Percentiles rank a stretch among this genome's conserved stretches.
Evolutionary conservation across 1,140 invertebrate species (phyloP).

Genomic region (Drosophila littoralis): DNA sequence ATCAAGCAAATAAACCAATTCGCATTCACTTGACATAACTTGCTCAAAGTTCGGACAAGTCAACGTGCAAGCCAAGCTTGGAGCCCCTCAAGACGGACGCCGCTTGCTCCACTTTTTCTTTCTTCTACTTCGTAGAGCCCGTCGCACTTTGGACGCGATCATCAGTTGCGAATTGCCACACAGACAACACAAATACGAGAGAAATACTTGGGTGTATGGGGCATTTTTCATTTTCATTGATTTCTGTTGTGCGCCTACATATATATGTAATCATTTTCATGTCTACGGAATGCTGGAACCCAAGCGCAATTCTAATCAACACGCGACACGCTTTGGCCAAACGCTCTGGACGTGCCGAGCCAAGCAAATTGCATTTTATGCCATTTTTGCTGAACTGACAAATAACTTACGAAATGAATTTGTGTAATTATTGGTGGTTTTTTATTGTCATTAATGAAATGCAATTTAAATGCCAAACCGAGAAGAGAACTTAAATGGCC

Average conservation of each 20-base stretch:
- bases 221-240: neutral
- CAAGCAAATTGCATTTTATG: slow-evolving; percentile 34
- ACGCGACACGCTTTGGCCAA: slow-evolving; percentile 32
- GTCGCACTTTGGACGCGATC: slow-evolving; percentile 71
- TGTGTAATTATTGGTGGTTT: neutral
- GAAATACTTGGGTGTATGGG: slow-evolving; percentile 10
- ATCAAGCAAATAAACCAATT: slow-evolving; percentile 8
- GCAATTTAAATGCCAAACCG: no score
- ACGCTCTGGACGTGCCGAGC: slow-evolving; percentile 44
- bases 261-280: slow-evolving; percentile 6
- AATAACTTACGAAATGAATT: neutral
- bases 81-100: neutral
- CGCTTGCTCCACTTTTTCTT: slow-evolving; percentile 67
- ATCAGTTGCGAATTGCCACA: slow-evolving; percentile 49
- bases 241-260: neutral
- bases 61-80: no score
- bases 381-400: slow-evolving; percentile 14
- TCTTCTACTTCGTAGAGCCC: slow-evolving; percentile 29
- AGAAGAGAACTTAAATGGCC: no score
- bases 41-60: slow-evolving; percentile 11
- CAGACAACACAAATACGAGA: slow-evolving; percentile 10
- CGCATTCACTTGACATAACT: neutral
- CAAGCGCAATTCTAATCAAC: slow-evolving; percentile 7
- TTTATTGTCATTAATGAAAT: neutral
- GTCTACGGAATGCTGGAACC: slow-evolving; percentile 22